A percentile compares a stretch with the other conserved stretches of the same genome.
Conservation (phyloP, 1,140 invertebrate genomes). For the Trialeurodes vaporariorum region DNA sequence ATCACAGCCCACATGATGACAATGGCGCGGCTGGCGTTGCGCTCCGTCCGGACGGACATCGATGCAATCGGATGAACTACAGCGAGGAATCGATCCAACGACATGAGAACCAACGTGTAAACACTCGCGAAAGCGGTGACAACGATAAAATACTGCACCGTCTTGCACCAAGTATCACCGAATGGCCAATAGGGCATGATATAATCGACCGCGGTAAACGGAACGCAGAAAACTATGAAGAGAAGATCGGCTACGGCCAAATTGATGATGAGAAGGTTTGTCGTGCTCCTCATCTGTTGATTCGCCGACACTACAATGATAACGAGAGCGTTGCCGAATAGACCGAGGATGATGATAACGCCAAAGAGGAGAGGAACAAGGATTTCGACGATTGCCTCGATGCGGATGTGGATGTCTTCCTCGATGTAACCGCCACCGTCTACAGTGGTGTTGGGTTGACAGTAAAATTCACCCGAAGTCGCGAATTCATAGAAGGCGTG, state of each 20-base stretch:
- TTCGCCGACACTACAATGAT: constrained; percentile 66
- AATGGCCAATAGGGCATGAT: constrained; percentile 82
- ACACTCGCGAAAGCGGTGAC: constrained; percentile 89
- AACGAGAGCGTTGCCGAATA: constrained; percentile 74
- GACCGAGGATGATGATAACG: constrained; percentile 71
- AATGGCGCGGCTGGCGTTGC: constrained; percentile 69
- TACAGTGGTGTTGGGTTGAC: background rate
- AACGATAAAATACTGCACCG: constrained; percentile 69
- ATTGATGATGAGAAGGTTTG: constrained; percentile 84
- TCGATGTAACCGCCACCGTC: background rate
- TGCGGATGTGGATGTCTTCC: constrained; percentile 11
- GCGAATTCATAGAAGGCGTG: too few relatives aligned
- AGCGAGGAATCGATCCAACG: constrained; percentile 84
- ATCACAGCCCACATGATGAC: constrained; percentile 70
- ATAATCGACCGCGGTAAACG: constrained; percentile 83
- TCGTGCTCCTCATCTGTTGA: constrained; percentile 83
- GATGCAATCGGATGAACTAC: constrained; percentile 88
- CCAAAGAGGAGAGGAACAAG: constrained; percentile 80
- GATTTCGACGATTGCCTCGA: constrained; percentile 49
- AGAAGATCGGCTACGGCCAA: constrained; percentile 80
- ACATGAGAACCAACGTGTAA: constrained; percentile 91
- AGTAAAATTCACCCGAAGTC: too few relatives aligned
- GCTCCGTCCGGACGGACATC: constrained; percentile 75
- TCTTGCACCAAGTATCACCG: constrained; percentile 80
- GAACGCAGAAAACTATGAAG: constrained; percentile 92